These are phyloP conservation scores for Drosophila helvetica DNA, from an alignment of 2,888 invertebrate species.

Conservation along the genomic window DNA sequence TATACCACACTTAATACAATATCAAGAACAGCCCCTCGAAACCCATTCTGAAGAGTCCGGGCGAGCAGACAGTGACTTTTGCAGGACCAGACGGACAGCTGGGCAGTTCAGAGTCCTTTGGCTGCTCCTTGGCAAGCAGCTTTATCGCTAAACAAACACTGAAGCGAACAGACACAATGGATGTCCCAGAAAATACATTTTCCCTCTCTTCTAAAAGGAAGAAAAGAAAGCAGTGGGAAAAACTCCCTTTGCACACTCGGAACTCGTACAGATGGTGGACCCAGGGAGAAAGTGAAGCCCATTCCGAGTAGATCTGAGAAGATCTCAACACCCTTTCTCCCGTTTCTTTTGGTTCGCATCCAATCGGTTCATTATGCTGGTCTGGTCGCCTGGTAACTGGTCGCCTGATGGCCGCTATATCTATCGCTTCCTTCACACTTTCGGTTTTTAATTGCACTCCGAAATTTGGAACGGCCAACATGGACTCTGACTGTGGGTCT, in stretches of 20 bases:
- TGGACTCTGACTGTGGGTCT: background rate
- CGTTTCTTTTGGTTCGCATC: slow-evolving; percentile 7
- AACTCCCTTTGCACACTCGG: background rate
- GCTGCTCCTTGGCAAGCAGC: too few species aligned
- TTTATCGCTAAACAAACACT: too few species aligned
- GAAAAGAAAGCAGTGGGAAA: background rate
- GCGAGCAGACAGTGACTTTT: too few species aligned
- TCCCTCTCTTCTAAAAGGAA: too few species aligned
- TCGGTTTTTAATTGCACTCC: slow-evolving; percentile 70
- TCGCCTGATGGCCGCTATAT: background rate
- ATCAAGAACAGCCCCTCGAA: too few species aligned
- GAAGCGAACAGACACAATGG: too few species aligned
- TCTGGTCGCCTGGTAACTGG: slow-evolving; percentile 1
- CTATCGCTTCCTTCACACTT: slow-evolving; percentile 59
- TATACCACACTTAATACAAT: too few species aligned
- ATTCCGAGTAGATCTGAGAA: background rate
- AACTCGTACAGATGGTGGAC: background rate
- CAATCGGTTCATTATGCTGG: slow-evolving; percentile 19
- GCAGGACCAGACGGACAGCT: too few species aligned
- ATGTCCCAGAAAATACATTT: too few species aligned
- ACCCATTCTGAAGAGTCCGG: too few species aligned
- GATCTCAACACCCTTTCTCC: slow-evolving; percentile 9
- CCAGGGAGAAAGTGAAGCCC: slow-evolving; percentile 20
- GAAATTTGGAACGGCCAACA: slow-evolving; percentile 47
- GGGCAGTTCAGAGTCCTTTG: too few species aligned